Evolutionary conservation across 2,888 invertebrate species (phyloP).

Genomic region (Oligia fasciuncula): DNA sequence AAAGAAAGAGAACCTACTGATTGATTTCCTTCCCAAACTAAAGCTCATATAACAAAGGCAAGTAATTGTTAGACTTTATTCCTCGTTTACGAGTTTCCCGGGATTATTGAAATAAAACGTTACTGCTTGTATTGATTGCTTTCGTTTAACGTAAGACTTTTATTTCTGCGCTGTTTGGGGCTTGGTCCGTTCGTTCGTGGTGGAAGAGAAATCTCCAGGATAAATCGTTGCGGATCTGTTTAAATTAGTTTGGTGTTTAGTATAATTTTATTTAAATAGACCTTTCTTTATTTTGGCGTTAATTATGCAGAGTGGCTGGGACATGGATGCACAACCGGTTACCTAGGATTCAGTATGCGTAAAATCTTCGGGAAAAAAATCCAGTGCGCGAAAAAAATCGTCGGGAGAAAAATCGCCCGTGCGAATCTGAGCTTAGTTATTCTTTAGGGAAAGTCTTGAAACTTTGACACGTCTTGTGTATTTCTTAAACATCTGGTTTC

Average conservation of each 20-base stretch:
- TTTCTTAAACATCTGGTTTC: slow-evolving; percentile 19
- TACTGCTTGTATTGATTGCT: slow-evolving; percentile 25
- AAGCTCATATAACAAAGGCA: not conserved
- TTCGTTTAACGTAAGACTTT: slow-evolving; percentile 18
- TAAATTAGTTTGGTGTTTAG: slow-evolving; percentile 12
- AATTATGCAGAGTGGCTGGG: too few species aligned
- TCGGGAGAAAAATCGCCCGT: not conserved
- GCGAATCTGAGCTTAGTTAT: not conserved
- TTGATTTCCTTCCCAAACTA: slow-evolving; percentile 20
- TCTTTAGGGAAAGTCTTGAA: slow-evolving; percentile 25
- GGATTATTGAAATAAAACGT: slow-evolving; percentile 34
- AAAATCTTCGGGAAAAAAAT: not conserved
- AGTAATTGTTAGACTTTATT: slow-evolving; percentile 44
- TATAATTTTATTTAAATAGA: not conserved
- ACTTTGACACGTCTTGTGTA: slow-evolving; percentile 34
- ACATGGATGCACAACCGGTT: too few species aligned
- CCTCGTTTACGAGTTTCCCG: slow-evolving; percentile 23
- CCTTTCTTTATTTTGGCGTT: not conserved
- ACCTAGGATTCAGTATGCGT: too few species aligned
- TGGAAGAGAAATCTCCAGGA: slow-evolving; percentile 2
- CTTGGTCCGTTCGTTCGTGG: slow-evolving; percentile 6
- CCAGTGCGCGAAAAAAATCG: not conserved
- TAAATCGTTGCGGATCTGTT: slow-evolving; percentile 18
- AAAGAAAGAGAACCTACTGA: not conserved
- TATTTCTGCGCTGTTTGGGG: not conserved